Conservation (phyloP, 2,888 invertebrate species). For the Drosophila barbarae region DNA sequence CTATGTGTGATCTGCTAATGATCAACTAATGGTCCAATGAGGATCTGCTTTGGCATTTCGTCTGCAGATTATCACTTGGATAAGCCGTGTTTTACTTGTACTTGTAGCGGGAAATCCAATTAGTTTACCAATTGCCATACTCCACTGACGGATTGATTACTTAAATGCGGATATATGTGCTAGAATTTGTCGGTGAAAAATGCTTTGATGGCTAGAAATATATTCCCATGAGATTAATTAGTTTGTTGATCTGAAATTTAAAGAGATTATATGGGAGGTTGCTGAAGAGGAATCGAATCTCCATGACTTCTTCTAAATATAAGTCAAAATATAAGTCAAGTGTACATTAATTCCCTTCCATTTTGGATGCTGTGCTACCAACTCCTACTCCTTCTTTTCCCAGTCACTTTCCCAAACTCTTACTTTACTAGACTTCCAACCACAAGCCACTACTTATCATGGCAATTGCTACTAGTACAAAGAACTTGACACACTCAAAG, state of each 20-base stretch:
- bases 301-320: no score
- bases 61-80: slow-evolving; percentile 23
- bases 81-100: no score
- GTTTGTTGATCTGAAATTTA: not conserved
- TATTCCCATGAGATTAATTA: not conserved
- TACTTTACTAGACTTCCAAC: not conserved
- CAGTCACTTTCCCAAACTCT: not conserved
- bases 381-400: not conserved
- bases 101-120: slow-evolving; percentile 10
- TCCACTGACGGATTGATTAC: not conserved
- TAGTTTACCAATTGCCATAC: slow-evolving; percentile 1
- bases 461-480: slow-evolving; percentile 28
- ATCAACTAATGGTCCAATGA: slow-evolving; percentile 32
- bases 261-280: not conserved
- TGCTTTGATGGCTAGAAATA: not conserved
- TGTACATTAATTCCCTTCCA: not conserved
- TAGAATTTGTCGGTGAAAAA: not conserved
- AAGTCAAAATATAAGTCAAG: not conserved
- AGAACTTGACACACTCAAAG: slow-evolving; percentile 16
- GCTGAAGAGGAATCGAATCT: not conserved
- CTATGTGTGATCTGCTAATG: slow-evolving; percentile 39
- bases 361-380: not conserved
- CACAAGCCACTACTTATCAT: slow-evolving; percentile 8
- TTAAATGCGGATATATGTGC: not conserved
- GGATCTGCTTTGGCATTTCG: slow-evolving; percentile 26